phyloP scores from a whole-genome alignment of 2,888 invertebrate genomes.

The Amphipoea lucens region DNA sequence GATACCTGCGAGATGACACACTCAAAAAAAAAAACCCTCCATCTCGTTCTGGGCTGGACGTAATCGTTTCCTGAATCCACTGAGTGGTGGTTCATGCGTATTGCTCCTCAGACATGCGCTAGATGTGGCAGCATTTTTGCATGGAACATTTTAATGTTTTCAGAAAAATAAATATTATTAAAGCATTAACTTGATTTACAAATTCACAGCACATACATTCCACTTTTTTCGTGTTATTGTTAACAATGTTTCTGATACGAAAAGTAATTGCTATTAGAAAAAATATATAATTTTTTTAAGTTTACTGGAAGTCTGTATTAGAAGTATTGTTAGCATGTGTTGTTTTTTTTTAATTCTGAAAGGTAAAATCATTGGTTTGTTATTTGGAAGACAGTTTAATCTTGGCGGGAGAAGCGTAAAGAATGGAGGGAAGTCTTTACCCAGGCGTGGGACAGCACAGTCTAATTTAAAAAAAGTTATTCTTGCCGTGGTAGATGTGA shows the following conservation, averaged over 20 bases:
- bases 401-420: too few relatives aligned
- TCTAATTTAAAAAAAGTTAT: too few relatives aligned
- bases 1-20: too few relatives aligned
- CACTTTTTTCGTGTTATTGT: not conserved
- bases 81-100: not conserved
- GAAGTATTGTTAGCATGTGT: constrained; percentile 20
- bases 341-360: constrained; percentile 9
- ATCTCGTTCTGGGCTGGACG: too few relatives aligned
- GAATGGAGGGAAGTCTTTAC: not conserved
- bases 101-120: not conserved
- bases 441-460: too few relatives aligned
- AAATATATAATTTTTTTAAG: not conserved
- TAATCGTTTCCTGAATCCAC: not conserved
- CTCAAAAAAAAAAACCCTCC: too few relatives aligned
- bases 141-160: not conserved
- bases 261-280: not conserved
- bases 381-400: not conserved
- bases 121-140: not conserved
- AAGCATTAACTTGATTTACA: not conserved
- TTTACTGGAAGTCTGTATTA: not conserved
- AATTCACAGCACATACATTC: constrained; percentile 40
- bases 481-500: too few relatives aligned
- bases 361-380: constrained; percentile 17
- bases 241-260: constrained; percentile 28
- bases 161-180: not conserved